Percentiles rank a stretch among this genome's conserved stretches.
Conservation (phyloP, 2,113 vertebrate genomes). For the Saccopteryx leptura region DNA sequence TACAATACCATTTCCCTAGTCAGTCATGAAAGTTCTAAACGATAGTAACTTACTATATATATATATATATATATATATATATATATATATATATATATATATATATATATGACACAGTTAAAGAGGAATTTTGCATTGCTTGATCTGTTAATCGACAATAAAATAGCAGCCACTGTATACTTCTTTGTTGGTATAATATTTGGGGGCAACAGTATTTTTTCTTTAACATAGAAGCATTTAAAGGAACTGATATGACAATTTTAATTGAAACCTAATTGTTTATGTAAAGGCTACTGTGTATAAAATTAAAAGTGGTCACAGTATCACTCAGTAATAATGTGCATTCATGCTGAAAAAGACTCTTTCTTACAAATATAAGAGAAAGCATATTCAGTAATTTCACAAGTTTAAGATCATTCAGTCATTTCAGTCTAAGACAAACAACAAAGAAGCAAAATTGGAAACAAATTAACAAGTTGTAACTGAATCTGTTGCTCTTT, state of each 20-base stretch:
- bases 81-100: neutral
- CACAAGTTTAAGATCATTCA: slow-evolving; percentile 69
- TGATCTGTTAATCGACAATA: slow-evolving; percentile 41
- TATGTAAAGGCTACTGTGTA: neutral
- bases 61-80: neutral
- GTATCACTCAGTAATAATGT: slow-evolving; percentile 34
- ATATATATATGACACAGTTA: neutral
- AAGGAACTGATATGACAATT: neutral
- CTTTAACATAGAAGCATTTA: slow-evolving; percentile 42
- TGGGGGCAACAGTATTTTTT: neutral
- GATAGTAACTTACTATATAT: neutral
- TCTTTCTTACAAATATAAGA: slow-evolving; percentile 54
- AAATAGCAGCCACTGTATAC: neutral
- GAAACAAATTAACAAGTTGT: slow-evolving; percentile 51
- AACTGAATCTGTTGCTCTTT: slow-evolving; percentile 67
- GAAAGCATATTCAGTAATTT: slow-evolving; percentile 66
- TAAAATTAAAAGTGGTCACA: slow-evolving; percentile 59
- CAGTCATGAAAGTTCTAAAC: slow-evolving; percentile 31
- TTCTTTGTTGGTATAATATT: slow-evolving; percentile 34
- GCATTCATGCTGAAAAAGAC: slow-evolving; percentile 54
- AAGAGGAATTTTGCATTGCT: slow-evolving; percentile 12
- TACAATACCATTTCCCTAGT: slow-evolving; percentile 36
- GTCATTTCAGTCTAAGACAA: slow-evolving; percentile 62
- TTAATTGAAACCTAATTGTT: slow-evolving; percentile 67
- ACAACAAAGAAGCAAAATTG: slow-evolving; percentile 49